Percentiles rank a stretch among this genome's conserved stretches.
phyloP scores from a whole-genome alignment of 2,888 invertebrate genomes.

The Xylota segnis region DNA sequence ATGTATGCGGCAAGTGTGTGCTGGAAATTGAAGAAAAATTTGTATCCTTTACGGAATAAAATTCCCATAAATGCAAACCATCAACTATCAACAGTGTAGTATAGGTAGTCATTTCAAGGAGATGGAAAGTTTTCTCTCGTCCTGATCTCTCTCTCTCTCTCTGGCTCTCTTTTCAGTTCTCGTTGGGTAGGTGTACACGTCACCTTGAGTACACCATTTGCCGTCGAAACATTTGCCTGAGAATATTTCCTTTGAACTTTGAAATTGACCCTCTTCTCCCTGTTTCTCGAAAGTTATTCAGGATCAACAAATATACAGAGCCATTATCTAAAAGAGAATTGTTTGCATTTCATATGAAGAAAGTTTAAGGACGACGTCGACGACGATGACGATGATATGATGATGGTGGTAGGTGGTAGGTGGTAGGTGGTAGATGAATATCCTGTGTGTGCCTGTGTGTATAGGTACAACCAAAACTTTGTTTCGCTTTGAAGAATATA shows the following conservation, averaged over 20 bases:
- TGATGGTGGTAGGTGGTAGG: background rate
- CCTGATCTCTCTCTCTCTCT: conserved; percentile 32
- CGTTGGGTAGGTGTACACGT: conserved; percentile 14
- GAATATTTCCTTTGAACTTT: conserved; percentile 68
- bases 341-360: conserved; percentile 75
- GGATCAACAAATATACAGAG: conserved; percentile 73
- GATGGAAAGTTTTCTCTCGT: conserved; percentile 49
- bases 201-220: conserved; percentile 53
- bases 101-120: background rate
- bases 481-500: conserved; percentile 37
- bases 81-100: conserved; percentile 40
- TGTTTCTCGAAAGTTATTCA: conserved; percentile 57
- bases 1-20: background rate
- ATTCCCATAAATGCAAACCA: conserved; percentile 66
- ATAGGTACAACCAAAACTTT: conserved; percentile 41
- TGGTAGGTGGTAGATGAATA: background rate
- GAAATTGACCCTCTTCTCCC: conserved; percentile 36
- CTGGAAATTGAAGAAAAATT: conserved; percentile 55
- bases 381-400: no score
- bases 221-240: conserved; percentile 33
- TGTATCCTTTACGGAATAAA: conserved; percentile 63
- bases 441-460: conserved; percentile 8
- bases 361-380: conserved; percentile 63
- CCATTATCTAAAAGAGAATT: conserved; percentile 73
- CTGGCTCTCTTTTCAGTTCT: no score